Base-by-base conservation (phyloP, 2,113 vertebrate genomes). In the Gobius niger region DNA sequence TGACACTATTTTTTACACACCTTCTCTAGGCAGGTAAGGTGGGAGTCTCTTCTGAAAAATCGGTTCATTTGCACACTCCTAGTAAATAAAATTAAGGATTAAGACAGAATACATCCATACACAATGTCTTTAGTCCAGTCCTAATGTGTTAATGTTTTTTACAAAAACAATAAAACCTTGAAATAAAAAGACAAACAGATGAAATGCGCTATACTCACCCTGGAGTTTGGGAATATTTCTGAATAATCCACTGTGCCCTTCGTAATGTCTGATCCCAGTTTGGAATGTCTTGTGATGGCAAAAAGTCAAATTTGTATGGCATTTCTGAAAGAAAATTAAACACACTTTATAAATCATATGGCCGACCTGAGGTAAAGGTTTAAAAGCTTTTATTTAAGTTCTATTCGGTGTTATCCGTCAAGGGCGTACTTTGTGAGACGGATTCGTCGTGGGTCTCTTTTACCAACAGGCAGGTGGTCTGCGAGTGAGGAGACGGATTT, bases 1-100 rank as follows among this genome's bases (percentile, higher is more conserved):
- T 12, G 34, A 9, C 16, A 24, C 63, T 0, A 16, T 7, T 18
- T 7, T 11, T 2, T 9, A 74, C 90, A 88, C 91, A 99, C 98
- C 91, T 99, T 99, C 85, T 98, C 95, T 78, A 99, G 89, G 87
- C 95, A 98, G 65, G 96, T 98, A 75, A 99, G 93, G 75, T 95
- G 93, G 59, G 95, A 96, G 84, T 96, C 95, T 88, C 93, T 94
- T 8, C 89, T 94, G 84, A 96, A 98, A 47, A 96, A 91, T 87
- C 93, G 92, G 86, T 95, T 90, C 96, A 99, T 97, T 59, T 94
- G 94, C 61, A 98, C 94, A 13, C 92, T 94, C 82, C 96, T 99
- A 85, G 50, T 47, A 67, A 75, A 14, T 84, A 66, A 3, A 75
- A 46, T 53, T 1, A 18, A 42, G 63, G 0, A 63, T n/a, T 2